Percentiles rank a stretch among this genome's conserved stretches.
These are phyloP conservation scores for Todiramphus chloris DNA, from an alignment of 2,113 vertebrate genomes.

Conservation along the genomic window DNA sequence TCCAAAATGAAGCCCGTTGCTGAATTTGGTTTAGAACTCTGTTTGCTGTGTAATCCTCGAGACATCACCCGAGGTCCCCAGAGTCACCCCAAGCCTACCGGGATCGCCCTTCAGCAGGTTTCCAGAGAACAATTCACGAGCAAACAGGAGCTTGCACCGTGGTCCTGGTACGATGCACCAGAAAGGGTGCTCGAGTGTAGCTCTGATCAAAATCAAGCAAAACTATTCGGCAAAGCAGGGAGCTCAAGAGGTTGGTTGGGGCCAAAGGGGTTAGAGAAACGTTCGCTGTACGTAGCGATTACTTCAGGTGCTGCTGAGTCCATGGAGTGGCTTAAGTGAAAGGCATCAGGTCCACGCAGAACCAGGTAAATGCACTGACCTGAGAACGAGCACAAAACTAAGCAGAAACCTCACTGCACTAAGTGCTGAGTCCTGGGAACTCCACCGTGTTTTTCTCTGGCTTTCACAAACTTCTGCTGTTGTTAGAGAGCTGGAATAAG, in stretches of 20 bases:
- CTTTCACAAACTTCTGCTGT: not conserved
- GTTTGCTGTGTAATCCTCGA: not conserved
- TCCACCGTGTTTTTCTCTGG: not conserved
- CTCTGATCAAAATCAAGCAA: not conserved
- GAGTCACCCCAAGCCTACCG: not conserved
- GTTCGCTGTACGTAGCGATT: rapidly evolving
- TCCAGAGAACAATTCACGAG: not conserved
- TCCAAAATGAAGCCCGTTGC: not conserved
- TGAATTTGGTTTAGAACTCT: not conserved
- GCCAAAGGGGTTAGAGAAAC: not conserved
- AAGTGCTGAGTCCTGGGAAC: not conserved
- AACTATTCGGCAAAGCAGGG: not conserved
- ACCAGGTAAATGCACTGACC: not conserved
- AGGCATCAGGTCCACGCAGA: not conserved
- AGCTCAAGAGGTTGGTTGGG: not conserved
- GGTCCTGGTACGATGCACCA: not conserved
- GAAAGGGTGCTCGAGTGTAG: not conserved
- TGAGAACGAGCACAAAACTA: not conserved
- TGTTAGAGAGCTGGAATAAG: not conserved
- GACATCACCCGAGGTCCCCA: not conserved
- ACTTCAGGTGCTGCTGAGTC: not conserved
- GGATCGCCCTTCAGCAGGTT: not conserved
- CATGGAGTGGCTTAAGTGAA: not conserved
- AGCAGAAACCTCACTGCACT: not conserved
- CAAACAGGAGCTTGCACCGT: not conserved